Percentiles rank a stretch among this genome's conserved stretches.
phyloP scores from a whole-genome alignment of 2,888 invertebrate species.

The Ditula angustiorana region DNA sequence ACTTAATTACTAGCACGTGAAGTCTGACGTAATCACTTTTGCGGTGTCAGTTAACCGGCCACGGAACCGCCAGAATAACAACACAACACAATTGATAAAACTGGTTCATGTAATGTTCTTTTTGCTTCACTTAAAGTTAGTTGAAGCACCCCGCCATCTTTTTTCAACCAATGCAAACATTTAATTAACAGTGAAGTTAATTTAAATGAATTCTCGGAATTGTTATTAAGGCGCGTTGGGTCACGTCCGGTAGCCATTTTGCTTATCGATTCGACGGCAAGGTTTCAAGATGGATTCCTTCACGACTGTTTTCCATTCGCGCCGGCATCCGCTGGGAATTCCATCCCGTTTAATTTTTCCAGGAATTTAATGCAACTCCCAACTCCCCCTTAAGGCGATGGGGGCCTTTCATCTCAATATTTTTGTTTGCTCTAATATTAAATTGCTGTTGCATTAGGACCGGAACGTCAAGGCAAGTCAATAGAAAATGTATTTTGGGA shows the following conservation, averaged over 20 bases:
- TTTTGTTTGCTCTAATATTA: too few species aligned
- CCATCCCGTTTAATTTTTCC: conserved; percentile 51
- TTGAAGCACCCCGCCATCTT: too few species aligned
- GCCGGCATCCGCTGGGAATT: conserved; percentile 46
- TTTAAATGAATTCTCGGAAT: conserved; percentile 13
- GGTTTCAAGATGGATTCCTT: conserved; percentile 54
- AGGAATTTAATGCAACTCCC: conserved; percentile 42
- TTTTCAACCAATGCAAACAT: neutral
- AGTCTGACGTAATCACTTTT: too few species aligned
- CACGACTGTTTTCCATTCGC: conserved; percentile 46
- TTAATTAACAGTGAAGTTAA: conserved; percentile 2
- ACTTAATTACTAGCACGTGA: too few species aligned
- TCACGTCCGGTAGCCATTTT: conserved; percentile 42
- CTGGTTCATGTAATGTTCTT: too few species aligned
- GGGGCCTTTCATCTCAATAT: neutral
- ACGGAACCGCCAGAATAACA: too few species aligned
- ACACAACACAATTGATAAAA: too few species aligned
- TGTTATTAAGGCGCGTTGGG: conserved; percentile 5
- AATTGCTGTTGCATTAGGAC: too few species aligned
- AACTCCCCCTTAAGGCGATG: conserved; percentile 15
- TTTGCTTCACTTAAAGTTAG: too few species aligned
- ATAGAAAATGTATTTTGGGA: too few species aligned
- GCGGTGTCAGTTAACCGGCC: too few species aligned
- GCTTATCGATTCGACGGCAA: conserved; percentile 54
- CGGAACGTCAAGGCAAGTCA: too few species aligned